These are phyloP conservation scores for Euphydryas editha DNA, from an alignment of 2,888 invertebrate species.

Conservation along the genomic window DNA sequence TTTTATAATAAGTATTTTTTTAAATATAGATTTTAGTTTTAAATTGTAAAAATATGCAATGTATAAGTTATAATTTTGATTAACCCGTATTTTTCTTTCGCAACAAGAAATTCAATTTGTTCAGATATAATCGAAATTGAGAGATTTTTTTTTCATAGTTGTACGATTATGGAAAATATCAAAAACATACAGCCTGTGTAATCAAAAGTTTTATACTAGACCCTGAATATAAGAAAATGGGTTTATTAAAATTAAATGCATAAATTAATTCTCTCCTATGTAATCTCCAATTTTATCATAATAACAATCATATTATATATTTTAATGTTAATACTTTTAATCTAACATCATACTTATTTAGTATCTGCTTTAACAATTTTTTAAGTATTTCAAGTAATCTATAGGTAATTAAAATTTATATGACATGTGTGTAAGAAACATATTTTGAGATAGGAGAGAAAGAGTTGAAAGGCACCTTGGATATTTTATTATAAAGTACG, in stretches of 20 bases:
- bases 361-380: conserved; percentile 11
- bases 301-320: conserved; percentile 15
- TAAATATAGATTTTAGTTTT: conserved; percentile 24
- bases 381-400: conserved; percentile 13
- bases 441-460: conserved; percentile 7
- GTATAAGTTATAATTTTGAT: background rate
- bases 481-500: conserved; percentile 15
- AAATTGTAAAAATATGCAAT: conserved; percentile 9
- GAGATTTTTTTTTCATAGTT: background rate
- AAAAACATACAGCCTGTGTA: background rate
- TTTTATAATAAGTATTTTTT: conserved; percentile 18
- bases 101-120: no score
- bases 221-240: background rate
- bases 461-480: conserved; percentile 9
- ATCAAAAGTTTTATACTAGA: background rate
- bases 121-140: background rate
- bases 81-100: background rate
- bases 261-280: conserved; percentile 10
- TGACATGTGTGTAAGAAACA: conserved; percentile 11
- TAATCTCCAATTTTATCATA: conserved; percentile 12
- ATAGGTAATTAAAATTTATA: conserved; percentile 11
- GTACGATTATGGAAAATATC: background rate
- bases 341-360: conserved; percentile 19
- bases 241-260: background rate
- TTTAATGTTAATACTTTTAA: conserved; percentile 25